Conservation (phyloP, 2,888 invertebrate species). For the Gnatocerus cornutus region DNA sequence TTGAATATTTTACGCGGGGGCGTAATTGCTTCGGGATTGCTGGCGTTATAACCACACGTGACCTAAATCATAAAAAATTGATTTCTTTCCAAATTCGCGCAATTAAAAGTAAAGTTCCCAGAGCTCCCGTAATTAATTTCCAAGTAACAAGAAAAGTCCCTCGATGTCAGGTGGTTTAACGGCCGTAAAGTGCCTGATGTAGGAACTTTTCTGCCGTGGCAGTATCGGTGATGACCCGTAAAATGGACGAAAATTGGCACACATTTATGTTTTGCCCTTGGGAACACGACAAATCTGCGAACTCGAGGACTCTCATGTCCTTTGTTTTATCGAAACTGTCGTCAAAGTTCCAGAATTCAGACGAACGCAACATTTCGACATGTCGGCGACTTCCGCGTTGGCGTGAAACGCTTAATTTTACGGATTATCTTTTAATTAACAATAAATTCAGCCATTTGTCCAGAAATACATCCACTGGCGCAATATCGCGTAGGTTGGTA, state of each 20-base stretch:
- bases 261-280: constrained; percentile 17
- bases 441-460: constrained; percentile 4
- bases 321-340: too few species aligned
- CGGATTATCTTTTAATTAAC: constrained; percentile 13
- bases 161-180: too few species aligned
- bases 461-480: neutral
- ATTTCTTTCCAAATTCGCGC: too few species aligned
- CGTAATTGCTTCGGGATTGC: constrained; percentile 3
- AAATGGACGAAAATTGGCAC: constrained; percentile 27
- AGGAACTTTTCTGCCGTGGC: neutral
- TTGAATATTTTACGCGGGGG: constrained; percentile 23
- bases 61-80: too few species aligned
- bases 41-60: neutral
- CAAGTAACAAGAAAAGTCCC: too few species aligned
- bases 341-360: too few species aligned
- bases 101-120: too few species aligned
- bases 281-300: constrained; percentile 20
- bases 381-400: constrained; percentile 3
- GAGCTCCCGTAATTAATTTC: too few species aligned
- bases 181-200: neutral
- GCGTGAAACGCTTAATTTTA: neutral
- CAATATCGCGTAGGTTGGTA: neutral
- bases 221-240: constrained; percentile 16
- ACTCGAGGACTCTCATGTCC: neutral
- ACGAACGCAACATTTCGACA: too few species aligned